Conservation (phyloP, 2,113 vertebrate species). For the Heterotilapia buettikoferi region DNA sequence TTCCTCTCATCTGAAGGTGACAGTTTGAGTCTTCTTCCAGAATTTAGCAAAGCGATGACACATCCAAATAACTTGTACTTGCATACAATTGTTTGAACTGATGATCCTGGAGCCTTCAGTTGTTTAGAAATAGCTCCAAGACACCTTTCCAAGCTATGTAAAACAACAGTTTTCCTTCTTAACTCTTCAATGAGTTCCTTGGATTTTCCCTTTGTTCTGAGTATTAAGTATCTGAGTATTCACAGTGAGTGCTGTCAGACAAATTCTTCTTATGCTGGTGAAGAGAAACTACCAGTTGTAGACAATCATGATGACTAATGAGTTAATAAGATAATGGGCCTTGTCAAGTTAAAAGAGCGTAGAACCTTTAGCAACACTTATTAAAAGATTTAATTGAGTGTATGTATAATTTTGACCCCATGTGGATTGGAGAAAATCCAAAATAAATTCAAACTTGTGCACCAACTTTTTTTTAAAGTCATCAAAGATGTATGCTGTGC, state of each 20-base stretch:
- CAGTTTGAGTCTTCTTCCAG: background rate
- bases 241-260: background rate
- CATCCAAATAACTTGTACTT: background rate
- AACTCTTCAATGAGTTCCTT: background rate
- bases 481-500: background rate
- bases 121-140: background rate
- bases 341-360: background rate
- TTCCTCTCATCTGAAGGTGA: background rate
- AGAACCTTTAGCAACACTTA: background rate
- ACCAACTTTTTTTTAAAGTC: background rate
- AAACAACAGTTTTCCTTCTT: background rate
- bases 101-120: background rate
- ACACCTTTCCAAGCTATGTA: background rate
- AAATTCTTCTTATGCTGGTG: background rate
- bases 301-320: background rate
- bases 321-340: background rate
- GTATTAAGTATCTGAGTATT: background rate
- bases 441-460: background rate
- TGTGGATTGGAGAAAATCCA: background rate
- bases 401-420: background rate
- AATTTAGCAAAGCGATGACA: background rate
- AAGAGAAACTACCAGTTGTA: background rate
- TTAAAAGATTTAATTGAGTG: background rate
- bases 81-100: background rate
- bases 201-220: background rate